Evolutionary conservation across 2,797 vertebrate genomes (phyloP).

Genomic region (Sebastes kiyomatsui): DNA sequence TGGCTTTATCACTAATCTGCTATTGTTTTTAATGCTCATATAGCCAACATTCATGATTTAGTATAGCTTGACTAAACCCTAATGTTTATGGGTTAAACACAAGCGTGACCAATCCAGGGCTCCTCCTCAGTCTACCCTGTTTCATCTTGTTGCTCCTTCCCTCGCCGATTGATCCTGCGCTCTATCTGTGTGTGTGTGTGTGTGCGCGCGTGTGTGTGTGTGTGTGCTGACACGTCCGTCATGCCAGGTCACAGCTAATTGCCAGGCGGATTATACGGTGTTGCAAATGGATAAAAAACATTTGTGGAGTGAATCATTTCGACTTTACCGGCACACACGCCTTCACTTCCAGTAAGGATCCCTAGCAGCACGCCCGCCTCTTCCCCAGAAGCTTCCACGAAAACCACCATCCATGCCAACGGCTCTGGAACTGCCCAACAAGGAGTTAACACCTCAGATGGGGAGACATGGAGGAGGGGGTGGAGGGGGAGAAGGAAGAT

Average conservation of each 20-base stretch:
- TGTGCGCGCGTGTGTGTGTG: not conserved
- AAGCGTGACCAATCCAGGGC: slow-evolving; percentile 48
- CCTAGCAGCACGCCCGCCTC: slow-evolving; percentile 42
- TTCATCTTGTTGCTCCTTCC: slow-evolving; percentile 14
- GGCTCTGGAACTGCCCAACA: slow-evolving; percentile 63
- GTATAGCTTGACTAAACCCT: slow-evolving; percentile 51
- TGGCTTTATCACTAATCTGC: slow-evolving; percentile 64
- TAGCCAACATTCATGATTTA: slow-evolving; percentile 43
- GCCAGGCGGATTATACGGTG: slow-evolving; percentile 43
- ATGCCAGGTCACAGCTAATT: slow-evolving; percentile 64
- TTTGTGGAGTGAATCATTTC: slow-evolving; percentile 64
- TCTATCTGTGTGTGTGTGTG: slow-evolving; percentile 4
- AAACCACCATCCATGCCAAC: slow-evolving; percentile 41
- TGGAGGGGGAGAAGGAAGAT: slow-evolving; percentile 62
- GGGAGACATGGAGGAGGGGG: slow-evolving; percentile 61
- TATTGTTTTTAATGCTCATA: slow-evolving; percentile 55
- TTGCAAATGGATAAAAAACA: slow-evolving; percentile 59
- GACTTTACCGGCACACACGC: slow-evolving; percentile 51
- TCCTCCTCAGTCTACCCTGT: slow-evolving; percentile 36
- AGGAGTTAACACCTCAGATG: slow-evolving; percentile 78
- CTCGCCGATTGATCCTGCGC: slow-evolving; percentile 31
- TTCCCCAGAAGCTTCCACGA: slow-evolving; percentile 35
- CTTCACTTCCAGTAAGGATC: slow-evolving; percentile 71
- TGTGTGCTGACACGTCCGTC: slow-evolving; percentile 27
- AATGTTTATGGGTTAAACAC: slow-evolving; percentile 60